phyloP scores from a whole-genome alignment of 37 sponge, comb jelly and placozoan species.

The Beroe ovata region DNA sequence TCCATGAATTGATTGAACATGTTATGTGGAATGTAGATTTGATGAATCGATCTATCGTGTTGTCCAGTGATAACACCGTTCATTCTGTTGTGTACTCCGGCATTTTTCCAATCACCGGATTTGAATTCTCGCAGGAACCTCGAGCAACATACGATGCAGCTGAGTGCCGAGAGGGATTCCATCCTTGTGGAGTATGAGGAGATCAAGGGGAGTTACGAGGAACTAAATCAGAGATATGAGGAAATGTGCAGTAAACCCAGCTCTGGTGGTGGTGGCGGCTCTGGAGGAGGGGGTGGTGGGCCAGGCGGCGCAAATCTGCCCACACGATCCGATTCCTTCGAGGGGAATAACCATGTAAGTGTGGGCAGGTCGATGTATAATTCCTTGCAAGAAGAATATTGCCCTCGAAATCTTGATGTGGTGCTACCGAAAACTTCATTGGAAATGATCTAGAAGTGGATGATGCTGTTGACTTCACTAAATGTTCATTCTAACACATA shows the following conservation, averaged over 20 bases:
- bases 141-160: conserved; percentile 66
- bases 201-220: conserved; percentile 59
- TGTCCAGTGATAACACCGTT: not conserved
- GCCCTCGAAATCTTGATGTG: too few species aligned
- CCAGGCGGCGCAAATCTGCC: not conserved
- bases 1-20: not conserved
- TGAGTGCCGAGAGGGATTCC: conserved; percentile 28
- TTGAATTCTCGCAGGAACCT: conserved; percentile 41
- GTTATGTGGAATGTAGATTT: not conserved
- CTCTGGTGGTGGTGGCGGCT: not conserved
- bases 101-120: too few species aligned
- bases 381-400: too few species aligned
- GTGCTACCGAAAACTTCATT: too few species aligned
- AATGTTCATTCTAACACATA: too few species aligned
- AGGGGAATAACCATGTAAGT: not conserved
- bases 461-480: too few species aligned
- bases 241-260: conserved; percentile 6
- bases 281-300: not conserved
- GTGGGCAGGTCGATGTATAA: too few species aligned
- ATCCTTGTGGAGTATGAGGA: conserved; percentile 59
- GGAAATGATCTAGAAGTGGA: too few species aligned
- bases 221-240: conserved; percentile 33
- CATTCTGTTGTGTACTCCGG: not conserved
- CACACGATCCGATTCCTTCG: not conserved
- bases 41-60: not conserved